Evolutionary conservation across 2,113 vertebrate genomes (phyloP), one percentile per base, ranked within the genome.

Genomic region (Struthio camelus): DNA sequence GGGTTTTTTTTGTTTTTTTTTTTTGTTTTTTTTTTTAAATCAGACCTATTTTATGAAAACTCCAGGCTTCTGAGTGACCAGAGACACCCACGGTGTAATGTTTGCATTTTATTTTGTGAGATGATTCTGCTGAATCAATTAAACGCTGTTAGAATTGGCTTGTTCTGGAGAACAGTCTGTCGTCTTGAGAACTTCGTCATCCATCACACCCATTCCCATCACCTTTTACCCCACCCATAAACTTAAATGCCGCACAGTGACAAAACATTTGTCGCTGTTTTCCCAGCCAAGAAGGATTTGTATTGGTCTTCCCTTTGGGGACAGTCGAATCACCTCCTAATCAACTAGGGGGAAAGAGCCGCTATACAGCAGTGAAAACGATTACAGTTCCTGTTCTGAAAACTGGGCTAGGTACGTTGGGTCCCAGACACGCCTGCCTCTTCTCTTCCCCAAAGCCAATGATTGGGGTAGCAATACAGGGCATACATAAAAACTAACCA

Each of bases 171-270:
- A 79, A 67, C 61, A 69, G 48, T 58, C 50, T 87, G 53, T 89
- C 58, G 3, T 62, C 70, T 61, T 44, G 36, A 73, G 66, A 89
- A 62, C 12, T 76, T 75, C 25, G 54, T 85, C 75, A 77, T n/a
- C 66, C 75, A 56, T 80, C 32, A n/a, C 73, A 83, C 75, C 90
- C 78, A 51, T 48, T 66, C 58, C 67, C 61, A 6, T 40, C 73
- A 65, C 36, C 23, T 96, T 92, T 64, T 50, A 86, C 72, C 77
- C 59, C 67, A 88, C 90, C 92, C 80, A 77, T 59, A 92, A 62
- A 34, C 12, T 50, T 5, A 18, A 75, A 66, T 14, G 3, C 18
- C 76, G 70, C 32, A 5, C 50, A 88, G 36, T 54, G 51, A 58
- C 56, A 59, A 59, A 59, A 59, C 34, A 19, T 32, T 53, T 90